Base-by-base conservation (phyloP, 2,888 invertebrate species). In the Eupithecia insigniata region DNA sequence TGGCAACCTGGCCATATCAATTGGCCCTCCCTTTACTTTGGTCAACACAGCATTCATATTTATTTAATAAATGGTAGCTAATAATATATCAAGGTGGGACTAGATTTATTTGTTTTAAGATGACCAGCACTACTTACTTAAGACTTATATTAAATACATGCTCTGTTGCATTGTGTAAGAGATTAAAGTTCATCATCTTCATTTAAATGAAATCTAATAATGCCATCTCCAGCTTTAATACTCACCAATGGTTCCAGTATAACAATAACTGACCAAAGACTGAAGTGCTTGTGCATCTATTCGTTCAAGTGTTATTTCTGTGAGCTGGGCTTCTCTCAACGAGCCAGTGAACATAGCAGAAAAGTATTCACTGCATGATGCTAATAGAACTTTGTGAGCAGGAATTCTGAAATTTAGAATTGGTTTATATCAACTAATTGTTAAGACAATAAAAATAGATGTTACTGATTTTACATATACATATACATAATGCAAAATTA, bases 271-370 rank as follows among this genome's bases (percentile, higher is more conserved):
- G 36, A 99, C 96, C 69, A 99, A 95, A 68, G 97, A 95, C 89
- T 97, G 96, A 69, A 99, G 95, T 43, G 98, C 97, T 87, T 98
- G 97, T 30, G 98, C 96, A 85, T 98, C 97, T 60, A 99, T 97
- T 84, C 97, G 96, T 79, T 97, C 96, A 80, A 99, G 93, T 73
- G 96, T 97, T 51, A 99, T 96, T 93, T 98, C 98, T 77, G 96
- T 95, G 89, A 98, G 96, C 76, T 96, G 96, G 8, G 98, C 96
- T 92, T 99, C 99, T 79, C 96, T 95, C 76, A 99, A 92, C 71
- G 97, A 97, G 72, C 97, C 97, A 34, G 98, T 98, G 87, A 99
- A 99, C 99, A 99, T 99, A 61, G 98, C 98, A 62, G 97, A 97
- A 94, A 99, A 99, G 90, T 99, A 99, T 90, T 98, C 98, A 81